Base-by-base conservation (phyloP, 2,113 vertebrate genomes). In the Crotalus horridus region DNA sequence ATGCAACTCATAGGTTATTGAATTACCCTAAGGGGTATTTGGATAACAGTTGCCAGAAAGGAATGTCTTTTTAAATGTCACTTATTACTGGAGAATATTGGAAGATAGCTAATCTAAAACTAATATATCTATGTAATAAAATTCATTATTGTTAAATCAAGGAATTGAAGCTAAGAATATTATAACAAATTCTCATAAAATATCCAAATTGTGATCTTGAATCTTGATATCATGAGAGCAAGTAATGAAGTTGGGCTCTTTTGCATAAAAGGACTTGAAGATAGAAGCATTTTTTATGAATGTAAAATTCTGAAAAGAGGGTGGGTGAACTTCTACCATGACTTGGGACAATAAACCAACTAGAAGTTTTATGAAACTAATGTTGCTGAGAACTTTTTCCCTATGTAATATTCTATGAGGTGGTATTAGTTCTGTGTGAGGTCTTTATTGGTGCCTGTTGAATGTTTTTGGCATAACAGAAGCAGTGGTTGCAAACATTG, bases 381-480 rank as follows among this genome's bases (percentile, higher is more conserved):
- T 39, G 54, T 85, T 74, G 69, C 69, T 74, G n/a, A 33, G 15
- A 39, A 39, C 33, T 39, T 39, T 81, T 93, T 94, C 61, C 92
- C 58, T 93, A 43, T 93, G 81, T 92, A 92, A 46, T 91, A 74
- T 0, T 0, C 64, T 85, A 9, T n/a, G 81, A 93, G 48, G 87
- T 93, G 90, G 0, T 33, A 46, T 51, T 55, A 11, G 64, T 29
- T 95, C 85, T 90, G 97, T 98, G 98, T 98, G 98, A 98, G 98
- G 97, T 98, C 98, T 98, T 96, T 98, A 94, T 98, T 97, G 96
- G 97, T 97, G 94, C 94, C 95, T 97, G 93, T 90, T 93, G 94
- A 92, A 54, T 26, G 12, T 51, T 26, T 61, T 74, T 54, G 39
- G 29, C 48, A 92, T n/a, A 93, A 96, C 96, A 97, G 93, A 59